Percentiles rank a stretch among this genome's conserved stretches.
These are phyloP conservation scores for Myrmophylax atrothorax DNA, from an alignment of 2,113 vertebrate species.

Conservation along the genomic window DNA sequence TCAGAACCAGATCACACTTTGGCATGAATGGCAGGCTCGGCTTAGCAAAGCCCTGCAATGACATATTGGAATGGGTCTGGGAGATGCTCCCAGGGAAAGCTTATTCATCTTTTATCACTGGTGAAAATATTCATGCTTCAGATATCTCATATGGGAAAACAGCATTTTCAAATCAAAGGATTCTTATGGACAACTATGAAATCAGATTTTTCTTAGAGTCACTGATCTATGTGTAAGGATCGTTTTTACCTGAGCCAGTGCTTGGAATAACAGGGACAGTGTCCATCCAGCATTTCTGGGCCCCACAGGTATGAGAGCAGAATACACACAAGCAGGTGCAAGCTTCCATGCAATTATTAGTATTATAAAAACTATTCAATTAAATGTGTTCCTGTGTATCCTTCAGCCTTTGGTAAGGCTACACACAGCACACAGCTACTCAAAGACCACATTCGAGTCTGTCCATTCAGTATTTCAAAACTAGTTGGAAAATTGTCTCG, in stretches of 20 bases:
- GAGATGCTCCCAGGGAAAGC: slow-evolving; percentile 10
- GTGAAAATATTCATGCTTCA: slow-evolving; percentile 11
- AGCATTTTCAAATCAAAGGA: slow-evolving; percentile 28
- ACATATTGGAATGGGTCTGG: not conserved
- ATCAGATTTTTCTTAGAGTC: not conserved
- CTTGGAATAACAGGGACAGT: not conserved
- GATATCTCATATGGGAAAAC: not conserved
- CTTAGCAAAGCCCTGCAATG: slow-evolving; percentile 1
- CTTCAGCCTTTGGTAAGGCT: not conserved
- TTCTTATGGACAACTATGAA: not conserved
- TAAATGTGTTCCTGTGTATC: not conserved
- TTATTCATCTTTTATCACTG: slow-evolving; percentile 18
- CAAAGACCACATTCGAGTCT: not conserved
- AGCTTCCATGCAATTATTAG: not conserved
- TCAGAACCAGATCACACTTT: slow-evolving; percentile 7
- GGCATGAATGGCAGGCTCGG: not conserved
- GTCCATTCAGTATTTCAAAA: not conserved
- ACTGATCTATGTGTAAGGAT: not conserved
- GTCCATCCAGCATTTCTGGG: not conserved
- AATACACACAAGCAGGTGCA: not conserved
- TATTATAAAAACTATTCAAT: not conserved
- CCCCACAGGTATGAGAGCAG: not conserved
- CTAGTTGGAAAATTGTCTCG: not conserved
- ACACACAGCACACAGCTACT: not conserved
- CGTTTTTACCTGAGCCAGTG: not conserved